A percentile compares a stretch with the other conserved stretches of the same genome.
Evolutionary conservation across 2,888 invertebrate genomes (phyloP).

Genomic region (Temnothorax rugatulus): DNA sequence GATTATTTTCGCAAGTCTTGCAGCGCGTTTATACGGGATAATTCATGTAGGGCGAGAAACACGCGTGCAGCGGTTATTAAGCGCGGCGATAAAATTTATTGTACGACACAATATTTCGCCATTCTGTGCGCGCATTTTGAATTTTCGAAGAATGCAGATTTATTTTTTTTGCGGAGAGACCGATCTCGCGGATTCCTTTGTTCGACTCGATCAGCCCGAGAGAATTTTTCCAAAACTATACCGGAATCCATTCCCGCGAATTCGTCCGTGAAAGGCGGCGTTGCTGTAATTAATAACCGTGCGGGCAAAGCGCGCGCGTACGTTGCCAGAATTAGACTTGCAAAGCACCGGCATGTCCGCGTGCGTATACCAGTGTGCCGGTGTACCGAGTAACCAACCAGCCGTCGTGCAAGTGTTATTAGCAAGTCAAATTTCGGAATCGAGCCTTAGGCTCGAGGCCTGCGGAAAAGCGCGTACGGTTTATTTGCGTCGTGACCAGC

Average conservation of each 20-base stretch:
- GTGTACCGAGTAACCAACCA: conserved; percentile 52
- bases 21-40: conserved; percentile 12
- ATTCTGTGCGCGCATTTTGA: neutral
- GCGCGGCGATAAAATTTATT: neutral
- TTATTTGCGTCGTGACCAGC: conserved; percentile 68
- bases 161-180: neutral
- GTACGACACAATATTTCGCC: neutral
- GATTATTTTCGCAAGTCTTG: conserved; percentile 39
- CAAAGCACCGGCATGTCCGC: conserved; percentile 70
- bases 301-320: conserved; percentile 53
- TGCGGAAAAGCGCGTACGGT: conserved; percentile 69
- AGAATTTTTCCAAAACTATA: neutral
- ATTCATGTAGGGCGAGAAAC: conserved; percentile 6
- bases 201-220: neutral
- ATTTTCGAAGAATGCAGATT: neutral
- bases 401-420: conserved; percentile 60
- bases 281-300: conserved; percentile 67
- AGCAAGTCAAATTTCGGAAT: conserved; percentile 77
- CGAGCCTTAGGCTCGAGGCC: conserved; percentile 53
- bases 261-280: conserved; percentile 51
- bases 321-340: conserved; percentile 74
- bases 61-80: neutral
- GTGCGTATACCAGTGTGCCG: conserved; percentile 61
- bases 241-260: neutral
- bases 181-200: neutral